These are phyloP conservation scores for Poeciliopsis gracilis DNA, from an alignment of 2,797 vertebrate species.

Conservation along the genomic window DNA sequence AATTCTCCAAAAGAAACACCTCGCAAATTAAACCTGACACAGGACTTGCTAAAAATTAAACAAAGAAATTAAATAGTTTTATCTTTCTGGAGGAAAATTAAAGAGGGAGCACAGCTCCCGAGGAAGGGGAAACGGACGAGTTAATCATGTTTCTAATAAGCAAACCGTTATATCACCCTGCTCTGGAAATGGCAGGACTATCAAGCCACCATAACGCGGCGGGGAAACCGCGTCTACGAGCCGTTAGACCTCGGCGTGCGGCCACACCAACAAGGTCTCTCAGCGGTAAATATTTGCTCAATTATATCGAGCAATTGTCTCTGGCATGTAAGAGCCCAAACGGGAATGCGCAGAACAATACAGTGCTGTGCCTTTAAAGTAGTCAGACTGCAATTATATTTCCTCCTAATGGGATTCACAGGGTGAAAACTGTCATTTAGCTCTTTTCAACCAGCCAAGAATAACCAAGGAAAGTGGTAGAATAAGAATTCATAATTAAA, in stretches of 20 bases:
- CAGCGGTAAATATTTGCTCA: slow-evolving; percentile 52
- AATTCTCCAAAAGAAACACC: slow-evolving; percentile 16
- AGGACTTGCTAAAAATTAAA: slow-evolving; percentile 35
- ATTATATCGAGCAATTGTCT: slow-evolving; percentile 37
- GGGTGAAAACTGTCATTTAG: slow-evolving; percentile 17
- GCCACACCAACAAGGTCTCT: slow-evolving; percentile 43
- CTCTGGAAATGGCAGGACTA: slow-evolving; percentile 59
- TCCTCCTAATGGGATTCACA: not conserved
- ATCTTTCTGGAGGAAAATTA: slow-evolving; percentile 52
- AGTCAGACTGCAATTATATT: slow-evolving; percentile 28
- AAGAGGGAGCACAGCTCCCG: slow-evolving; percentile 49
- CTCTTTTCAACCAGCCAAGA: slow-evolving; percentile 11
- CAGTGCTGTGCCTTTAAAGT: slow-evolving; percentile 19
- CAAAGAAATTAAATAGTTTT: slow-evolving; percentile 50
- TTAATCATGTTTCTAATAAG: slow-evolving; percentile 69
- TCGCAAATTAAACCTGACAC: slow-evolving; percentile 34
- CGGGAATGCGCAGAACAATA: slow-evolving; percentile 8
- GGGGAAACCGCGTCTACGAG: slow-evolving; percentile 24
- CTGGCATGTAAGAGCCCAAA: slow-evolving; percentile 15
- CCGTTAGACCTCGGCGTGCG: slow-evolving; percentile 37
- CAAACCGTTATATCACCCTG: slow-evolving; percentile 58
- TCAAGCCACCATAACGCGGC: slow-evolving; percentile 40
- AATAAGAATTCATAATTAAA: slow-evolving; percentile 11
- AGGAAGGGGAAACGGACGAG: slow-evolving; percentile 59
- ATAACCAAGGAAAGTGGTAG: not conserved